Base-by-base conservation (phyloP, 2,797 vertebrate species). In the Hypotaenidia philippensis region DNA sequence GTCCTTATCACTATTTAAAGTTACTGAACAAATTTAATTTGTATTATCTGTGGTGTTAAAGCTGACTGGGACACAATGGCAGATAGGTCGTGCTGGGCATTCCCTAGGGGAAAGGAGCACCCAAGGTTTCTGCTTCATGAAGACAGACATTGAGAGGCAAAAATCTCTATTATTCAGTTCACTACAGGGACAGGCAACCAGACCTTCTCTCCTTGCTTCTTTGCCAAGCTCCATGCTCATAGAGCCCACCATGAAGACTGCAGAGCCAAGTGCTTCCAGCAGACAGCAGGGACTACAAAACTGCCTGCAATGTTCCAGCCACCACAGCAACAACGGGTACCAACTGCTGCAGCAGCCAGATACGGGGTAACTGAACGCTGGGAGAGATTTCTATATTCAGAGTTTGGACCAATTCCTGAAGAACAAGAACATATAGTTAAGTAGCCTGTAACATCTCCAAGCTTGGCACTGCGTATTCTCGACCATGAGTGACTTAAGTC, bases 171-270 rank as follows among this genome's bases (percentile, higher is more conserved):
- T 9, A 1, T 13, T 50, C 56, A 1, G 16, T 1, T 13, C 7
- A 0, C 32, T 50, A 7, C 0, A 36, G 17, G 4, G 11, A 2
- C 0, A 68, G 61, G 38, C 55, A 40, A 36, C 4, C 27, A 27
- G 25, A 29, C 13, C 45, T 44, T 20, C 44, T 61, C 41, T 27
- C 50, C 45, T 18, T 45, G 17, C 65, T 49, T 5, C 80, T 76
- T 10, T 45, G 75, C 61, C 71, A 27, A 45, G 65, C 45, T 61
- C 4, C 76, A 7, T 0, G 41, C 32, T 61, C 22, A 1, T 1
- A 13, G 77, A 32, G 44, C 53, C 38, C 38, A 5, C 27, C 3
- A 1, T 0, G 36, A 49, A 66, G 36, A 44, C 34, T 75, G 56
- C 63, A 5, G 56, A 22, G 50, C 63, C 6, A 25, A 34, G 59